These are phyloP conservation scores for Mandrillus leucophaeus DNA, from an alignment of 2,113 vertebrate species.

Conservation along the genomic window DNA sequence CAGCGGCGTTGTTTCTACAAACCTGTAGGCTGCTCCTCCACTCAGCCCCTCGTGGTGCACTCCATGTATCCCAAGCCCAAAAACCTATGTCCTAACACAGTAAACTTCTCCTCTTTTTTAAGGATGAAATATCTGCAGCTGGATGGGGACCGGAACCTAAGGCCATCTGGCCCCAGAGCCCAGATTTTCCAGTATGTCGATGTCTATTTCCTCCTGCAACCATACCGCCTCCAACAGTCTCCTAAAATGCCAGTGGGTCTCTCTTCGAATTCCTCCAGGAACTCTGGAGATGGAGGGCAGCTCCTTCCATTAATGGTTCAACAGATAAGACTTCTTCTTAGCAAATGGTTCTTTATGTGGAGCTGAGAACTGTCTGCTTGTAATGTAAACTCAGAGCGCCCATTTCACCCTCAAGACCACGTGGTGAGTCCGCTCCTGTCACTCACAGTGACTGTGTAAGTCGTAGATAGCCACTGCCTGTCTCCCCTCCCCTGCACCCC, in stretches of 20 bases:
- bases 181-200: not conserved
- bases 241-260: not conserved
- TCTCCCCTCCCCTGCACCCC: not conserved
- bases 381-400: not conserved
- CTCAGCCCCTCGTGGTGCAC: not conserved
- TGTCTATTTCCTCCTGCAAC: not conserved
- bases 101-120: not conserved
- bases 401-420: not conserved
- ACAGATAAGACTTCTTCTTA: not conserved
- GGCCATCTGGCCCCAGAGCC: not conserved
- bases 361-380: not conserved
- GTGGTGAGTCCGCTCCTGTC: no score
- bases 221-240: not conserved
- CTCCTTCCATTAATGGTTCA: not conserved
- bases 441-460: not conserved
- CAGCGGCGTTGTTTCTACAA: fast-evolving
- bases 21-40: not conserved
- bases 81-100: not conserved
- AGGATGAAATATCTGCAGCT: not conserved
- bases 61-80: fast-evolving
- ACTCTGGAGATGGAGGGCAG: no score
- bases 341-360: not conserved
- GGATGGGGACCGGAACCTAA: not conserved
- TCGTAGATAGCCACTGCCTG: fast-evolving
- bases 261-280: not conserved